phyloP scores from a whole-genome alignment of 1,140 invertebrate species.

The Mamestra configurata region DNA sequence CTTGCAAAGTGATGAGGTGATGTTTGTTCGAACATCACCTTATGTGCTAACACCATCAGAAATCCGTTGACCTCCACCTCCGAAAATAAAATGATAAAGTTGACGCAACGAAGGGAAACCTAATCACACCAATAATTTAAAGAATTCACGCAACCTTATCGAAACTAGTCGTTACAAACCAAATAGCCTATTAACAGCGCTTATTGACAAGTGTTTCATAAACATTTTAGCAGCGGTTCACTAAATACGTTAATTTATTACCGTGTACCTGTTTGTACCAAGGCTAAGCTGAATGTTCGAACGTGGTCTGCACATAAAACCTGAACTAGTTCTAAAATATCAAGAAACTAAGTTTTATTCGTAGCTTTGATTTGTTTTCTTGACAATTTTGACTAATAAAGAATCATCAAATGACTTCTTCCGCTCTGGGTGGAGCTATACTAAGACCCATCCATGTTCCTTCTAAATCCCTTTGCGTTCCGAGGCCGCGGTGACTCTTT shows the following conservation, averaged over 20 bases:
- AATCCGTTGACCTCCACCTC: no score
- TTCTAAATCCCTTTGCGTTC: no score
- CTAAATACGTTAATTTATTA: conserved; percentile 24
- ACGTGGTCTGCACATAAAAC: conserved; percentile 6
- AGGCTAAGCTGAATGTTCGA: neutral
- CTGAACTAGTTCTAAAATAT: neutral
- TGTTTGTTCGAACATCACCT: no score
- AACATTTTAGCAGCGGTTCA: neutral
- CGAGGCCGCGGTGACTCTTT: no score
- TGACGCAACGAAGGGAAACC: neutral
- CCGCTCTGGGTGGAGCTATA: no score
- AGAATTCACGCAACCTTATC: neutral
- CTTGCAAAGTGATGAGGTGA: no score
- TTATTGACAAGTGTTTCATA: neutral
- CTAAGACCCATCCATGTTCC: no score
- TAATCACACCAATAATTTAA: neutral
- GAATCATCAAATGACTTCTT: no score
- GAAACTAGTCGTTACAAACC: neutral
- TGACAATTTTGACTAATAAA: no score
- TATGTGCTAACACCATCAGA: no score
- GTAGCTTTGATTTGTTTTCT: no score
- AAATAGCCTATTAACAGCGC: neutral
- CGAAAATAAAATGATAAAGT: neutral
- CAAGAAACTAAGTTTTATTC: no score
- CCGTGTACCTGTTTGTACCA: neutral